A percentile compares a stretch with the other conserved stretches of the same genome.
Evolutionary conservation across 1,140 invertebrate species (phyloP).

Genomic region (Rhyzopertha dominica): DNA sequence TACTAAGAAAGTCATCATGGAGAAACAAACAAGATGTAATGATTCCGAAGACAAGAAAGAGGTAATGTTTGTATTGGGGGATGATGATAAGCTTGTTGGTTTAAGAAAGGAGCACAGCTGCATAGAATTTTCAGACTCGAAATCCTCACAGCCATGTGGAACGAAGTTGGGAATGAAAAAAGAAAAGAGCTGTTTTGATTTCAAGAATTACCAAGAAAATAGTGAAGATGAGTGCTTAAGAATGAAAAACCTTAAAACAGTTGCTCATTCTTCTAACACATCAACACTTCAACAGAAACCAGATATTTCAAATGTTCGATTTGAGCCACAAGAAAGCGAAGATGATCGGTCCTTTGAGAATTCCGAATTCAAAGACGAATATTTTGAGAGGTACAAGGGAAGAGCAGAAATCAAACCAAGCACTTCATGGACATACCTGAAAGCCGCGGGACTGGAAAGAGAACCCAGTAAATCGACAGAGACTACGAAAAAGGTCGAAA

Average conservation of each 20-base stretch:
- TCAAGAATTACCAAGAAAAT: no score
- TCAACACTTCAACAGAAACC: conserved; percentile 6
- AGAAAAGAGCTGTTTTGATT: no score
- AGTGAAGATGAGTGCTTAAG: no score
- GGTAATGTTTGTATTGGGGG: conserved; percentile 73
- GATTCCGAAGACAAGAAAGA: conserved; percentile 31
- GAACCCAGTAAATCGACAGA: conserved; percentile 4
- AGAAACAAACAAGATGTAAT: conserved; percentile 14
- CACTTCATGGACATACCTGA: conserved; percentile 27
- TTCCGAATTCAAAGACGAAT: conserved; percentile 19
- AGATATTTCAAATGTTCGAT: conserved; percentile 17
- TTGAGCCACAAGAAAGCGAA: conserved; percentile 6
- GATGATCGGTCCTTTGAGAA: conserved; percentile 12
- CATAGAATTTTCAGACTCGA: no score
- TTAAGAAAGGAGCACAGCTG: conserved; percentile 46
- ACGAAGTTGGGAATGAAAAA: no score
- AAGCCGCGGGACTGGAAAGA: conserved; percentile 13
- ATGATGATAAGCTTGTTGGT: conserved; percentile 60
- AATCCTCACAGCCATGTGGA: no score
- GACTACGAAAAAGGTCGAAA: conserved; percentile 10
- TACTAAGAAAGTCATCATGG: conserved; percentile 7
- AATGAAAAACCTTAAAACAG: no score
- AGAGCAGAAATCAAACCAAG: conserved; percentile 22
- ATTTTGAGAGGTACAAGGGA: conserved; percentile 22
- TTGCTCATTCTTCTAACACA: no score